A percentile compares a stretch with the other conserved stretches of the same genome.
These are phyloP conservation scores for Paralinhomoeus sp. DNA, from an alignment of 2,888 invertebrate species.

Conservation along the genomic window DNA sequence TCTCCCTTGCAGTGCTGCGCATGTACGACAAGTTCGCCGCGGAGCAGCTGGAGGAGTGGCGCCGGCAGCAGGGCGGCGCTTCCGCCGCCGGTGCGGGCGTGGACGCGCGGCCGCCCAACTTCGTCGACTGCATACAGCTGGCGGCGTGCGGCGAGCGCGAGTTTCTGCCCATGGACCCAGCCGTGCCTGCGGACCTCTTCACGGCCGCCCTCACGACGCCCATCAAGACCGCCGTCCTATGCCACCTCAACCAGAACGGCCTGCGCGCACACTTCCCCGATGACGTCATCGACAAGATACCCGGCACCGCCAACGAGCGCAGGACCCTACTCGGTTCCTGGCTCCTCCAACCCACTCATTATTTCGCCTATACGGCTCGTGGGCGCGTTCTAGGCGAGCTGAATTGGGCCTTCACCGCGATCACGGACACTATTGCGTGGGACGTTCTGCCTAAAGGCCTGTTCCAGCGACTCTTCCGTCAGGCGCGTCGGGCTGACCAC, in stretches of 20 bases:
- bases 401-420: constrained; percentile 99
- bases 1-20: no score
- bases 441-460: constrained; percentile 69
- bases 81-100: not conserved
- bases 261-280: not conserved
- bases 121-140: constrained; percentile 51
- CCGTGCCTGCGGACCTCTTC: constrained; percentile 86
- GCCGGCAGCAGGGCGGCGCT: constrained; percentile 28
- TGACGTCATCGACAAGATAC: constrained; percentile 1
- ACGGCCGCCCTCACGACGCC: constrained; percentile 94
- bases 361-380: not conserved
- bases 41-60: constrained; percentile 62
- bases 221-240: constrained; percentile 43
- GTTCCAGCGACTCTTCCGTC: constrained; percentile 78
- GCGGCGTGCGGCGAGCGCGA: constrained; percentile 85
- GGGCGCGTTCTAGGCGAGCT: constrained; percentile 95
- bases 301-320: not conserved
- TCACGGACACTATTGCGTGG: constrained; percentile 99
- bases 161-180: constrained; percentile 82
- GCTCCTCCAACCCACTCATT: not conserved
- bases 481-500: no score
- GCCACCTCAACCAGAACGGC: constrained; percentile 10
- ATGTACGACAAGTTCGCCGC: constrained; percentile 51
- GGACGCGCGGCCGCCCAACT: no score
- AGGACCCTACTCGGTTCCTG: not conserved